Evolutionary conservation across 2,797 vertebrate genomes (phyloP).

Genomic region (Ciconia nigra): DNA sequence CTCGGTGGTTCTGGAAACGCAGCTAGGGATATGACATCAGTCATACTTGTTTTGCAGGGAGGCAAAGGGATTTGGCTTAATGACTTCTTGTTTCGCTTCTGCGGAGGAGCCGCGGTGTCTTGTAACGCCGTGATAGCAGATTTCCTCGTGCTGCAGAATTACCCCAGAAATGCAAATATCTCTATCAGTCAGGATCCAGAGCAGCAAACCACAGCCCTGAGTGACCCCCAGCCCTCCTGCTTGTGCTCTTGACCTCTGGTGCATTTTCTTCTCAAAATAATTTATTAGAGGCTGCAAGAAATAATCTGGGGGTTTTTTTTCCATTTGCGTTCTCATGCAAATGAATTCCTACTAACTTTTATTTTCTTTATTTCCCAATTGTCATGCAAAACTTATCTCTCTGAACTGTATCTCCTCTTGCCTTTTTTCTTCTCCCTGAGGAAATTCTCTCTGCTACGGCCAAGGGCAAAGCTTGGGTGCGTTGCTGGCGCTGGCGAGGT

Average conservation of each 20-base stretch:
- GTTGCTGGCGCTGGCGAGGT: neutral
- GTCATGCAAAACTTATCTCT: conserved; percentile 27
- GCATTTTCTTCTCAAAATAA: conserved; percentile 39
- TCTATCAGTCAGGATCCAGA: conserved; percentile 39
- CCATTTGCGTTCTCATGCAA: neutral
- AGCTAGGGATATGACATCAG: neutral
- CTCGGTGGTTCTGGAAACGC: neutral
- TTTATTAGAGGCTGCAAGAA: conserved; percentile 28
- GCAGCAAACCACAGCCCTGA: neutral
- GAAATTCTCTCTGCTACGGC: neutral
- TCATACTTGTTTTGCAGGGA: conserved; percentile 34
- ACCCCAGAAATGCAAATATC: conserved; percentile 44
- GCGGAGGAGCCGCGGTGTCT: conserved; percentile 27
- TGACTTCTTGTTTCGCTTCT: conserved; percentile 44
- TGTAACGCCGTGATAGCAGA: conserved; percentile 45
- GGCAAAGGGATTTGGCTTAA: conserved; percentile 51
- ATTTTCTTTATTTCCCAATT: conserved; percentile 34
- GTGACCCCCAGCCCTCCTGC: conserved; percentile 15
- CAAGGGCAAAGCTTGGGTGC: neutral
- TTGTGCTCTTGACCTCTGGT: neutral
- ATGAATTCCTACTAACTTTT: conserved; percentile 34
- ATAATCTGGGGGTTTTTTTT: neutral
- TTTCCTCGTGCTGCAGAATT: neutral
- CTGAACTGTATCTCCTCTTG: neutral
- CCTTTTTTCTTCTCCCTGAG: neutral